Evolutionary conservation across 2,797 vertebrate species (phyloP).

Genomic region (Eidolon dupreanum): DNA sequence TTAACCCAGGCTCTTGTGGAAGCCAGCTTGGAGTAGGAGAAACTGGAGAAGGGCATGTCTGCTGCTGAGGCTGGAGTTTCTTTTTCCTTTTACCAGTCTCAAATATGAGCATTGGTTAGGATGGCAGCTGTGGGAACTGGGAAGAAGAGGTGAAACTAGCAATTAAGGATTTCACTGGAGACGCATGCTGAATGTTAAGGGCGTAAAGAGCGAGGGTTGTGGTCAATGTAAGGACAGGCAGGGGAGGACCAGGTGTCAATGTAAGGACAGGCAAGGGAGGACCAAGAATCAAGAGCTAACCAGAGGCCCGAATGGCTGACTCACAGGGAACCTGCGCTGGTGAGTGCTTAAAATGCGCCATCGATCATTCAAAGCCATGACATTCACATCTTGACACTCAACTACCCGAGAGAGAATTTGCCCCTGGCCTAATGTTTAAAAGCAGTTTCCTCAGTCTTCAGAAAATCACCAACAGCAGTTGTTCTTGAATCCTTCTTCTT

Average conservation of each 20-base stretch:
- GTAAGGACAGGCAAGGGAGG: no score
- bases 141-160: neutral
- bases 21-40: neutral
- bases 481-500: neutral
- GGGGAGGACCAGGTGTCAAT: no score
- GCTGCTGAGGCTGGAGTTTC: neutral
- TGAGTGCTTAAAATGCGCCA: no score
- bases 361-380: neutral
- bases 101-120: neutral
- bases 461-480: neutral
- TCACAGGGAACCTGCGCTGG: neutral
- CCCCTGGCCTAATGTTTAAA: neutral
- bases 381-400: neutral
- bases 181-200: neutral
- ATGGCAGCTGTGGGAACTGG: neutral
- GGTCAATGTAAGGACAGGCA: neutral
- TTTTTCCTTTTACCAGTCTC: neutral
- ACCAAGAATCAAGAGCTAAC: neutral
- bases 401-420: neutral
- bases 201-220: neutral
- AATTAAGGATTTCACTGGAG: neutral
- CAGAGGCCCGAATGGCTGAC: neutral
- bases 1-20: neutral
- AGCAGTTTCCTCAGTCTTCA: neutral
- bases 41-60: neutral